Evolutionary conservation across 2,797 vertebrate species (phyloP).

Genomic region (Cygnus olor): DNA sequence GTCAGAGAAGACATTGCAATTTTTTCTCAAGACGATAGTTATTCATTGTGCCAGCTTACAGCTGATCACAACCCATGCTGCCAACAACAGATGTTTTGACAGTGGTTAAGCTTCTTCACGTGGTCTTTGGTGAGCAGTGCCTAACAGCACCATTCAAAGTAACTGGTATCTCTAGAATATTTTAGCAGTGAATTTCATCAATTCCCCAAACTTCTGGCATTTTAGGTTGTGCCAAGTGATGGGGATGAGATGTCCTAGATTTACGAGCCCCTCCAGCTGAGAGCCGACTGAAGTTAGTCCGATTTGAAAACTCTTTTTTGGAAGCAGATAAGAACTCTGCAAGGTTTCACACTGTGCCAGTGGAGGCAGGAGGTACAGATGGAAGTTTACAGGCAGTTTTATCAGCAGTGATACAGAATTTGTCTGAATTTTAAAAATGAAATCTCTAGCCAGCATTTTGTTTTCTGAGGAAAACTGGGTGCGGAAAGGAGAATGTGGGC

Average conservation of each 20-base stretch:
- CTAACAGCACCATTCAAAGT: not conserved
- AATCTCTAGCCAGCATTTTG: slow-evolving; percentile 1
- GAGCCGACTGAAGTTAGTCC: slow-evolving; percentile 39
- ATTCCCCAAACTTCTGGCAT: slow-evolving; percentile 53
- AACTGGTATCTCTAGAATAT: slow-evolving; percentile 36
- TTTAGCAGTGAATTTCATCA: slow-evolving; percentile 45
- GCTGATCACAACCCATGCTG: not conserved
- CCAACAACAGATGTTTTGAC: slow-evolving; percentile 31
- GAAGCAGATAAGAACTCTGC: slow-evolving; percentile 27
- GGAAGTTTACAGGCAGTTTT: slow-evolving; percentile 50
- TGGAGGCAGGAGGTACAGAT: slow-evolving; percentile 53
- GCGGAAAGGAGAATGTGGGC: slow-evolving; percentile 11
- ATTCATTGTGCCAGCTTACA: not conserved
- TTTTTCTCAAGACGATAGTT: not conserved
- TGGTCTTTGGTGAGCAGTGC: not conserved
- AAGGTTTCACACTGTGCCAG: slow-evolving; percentile 39
- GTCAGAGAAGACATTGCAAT: not conserved
- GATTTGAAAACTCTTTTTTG: slow-evolving; percentile 53
- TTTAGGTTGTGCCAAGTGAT: slow-evolving; percentile 30
- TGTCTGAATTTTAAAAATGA: slow-evolving; percentile 8
- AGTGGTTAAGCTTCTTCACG: not conserved
- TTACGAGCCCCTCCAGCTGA: slow-evolving; percentile 48
- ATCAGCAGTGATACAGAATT: slow-evolving; percentile 21
- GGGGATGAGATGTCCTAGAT: slow-evolving; percentile 44
- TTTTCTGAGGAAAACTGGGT: slow-evolving; percentile 3